phyloP scores from a whole-genome alignment of 2,797 vertebrate species.

The Fundulus diaphanus region DNA sequence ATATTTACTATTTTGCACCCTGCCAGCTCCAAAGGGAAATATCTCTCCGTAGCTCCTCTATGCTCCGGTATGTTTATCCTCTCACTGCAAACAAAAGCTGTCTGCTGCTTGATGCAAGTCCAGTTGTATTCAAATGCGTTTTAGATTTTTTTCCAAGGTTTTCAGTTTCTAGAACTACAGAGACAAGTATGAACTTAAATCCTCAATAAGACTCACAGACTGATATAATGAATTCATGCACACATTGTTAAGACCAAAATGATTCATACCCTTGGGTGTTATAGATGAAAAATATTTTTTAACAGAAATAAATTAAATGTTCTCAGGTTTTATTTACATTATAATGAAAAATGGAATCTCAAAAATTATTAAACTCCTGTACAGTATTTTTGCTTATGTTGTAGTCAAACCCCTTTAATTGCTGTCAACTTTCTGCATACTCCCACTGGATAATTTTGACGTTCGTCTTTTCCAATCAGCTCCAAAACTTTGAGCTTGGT shows the following conservation, averaged over 20 bases:
- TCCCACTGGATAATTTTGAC: too few relatives aligned
- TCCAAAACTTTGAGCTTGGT: too few relatives aligned
- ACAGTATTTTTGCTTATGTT: too few relatives aligned
- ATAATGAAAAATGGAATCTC: too few relatives aligned
- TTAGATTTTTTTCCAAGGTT: background rate
- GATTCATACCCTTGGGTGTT: background rate
- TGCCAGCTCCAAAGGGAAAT: background rate
- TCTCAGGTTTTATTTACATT: too few relatives aligned
- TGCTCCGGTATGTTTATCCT: slow-evolving; percentile 2
- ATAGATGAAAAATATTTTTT: background rate
- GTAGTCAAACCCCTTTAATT: too few relatives aligned
- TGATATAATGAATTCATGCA: slow-evolving; percentile 2
- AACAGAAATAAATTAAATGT: too few relatives aligned
- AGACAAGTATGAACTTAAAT: background rate
- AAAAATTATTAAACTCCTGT: too few relatives aligned
- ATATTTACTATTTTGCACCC: background rate
- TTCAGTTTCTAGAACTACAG: background rate
- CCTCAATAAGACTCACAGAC: background rate
- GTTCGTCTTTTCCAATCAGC: too few relatives aligned
- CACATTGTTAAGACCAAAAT: background rate
- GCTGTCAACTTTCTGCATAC: too few relatives aligned
- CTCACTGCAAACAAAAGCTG: background rate
- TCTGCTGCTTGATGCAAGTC: slow-evolving; percentile 3
- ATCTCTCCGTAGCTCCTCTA: slow-evolving; percentile 1
- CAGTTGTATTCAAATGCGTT: background rate